phyloP scores from a whole-genome alignment of 1,140 invertebrate genomes.

The Meloidogyne exigua region DNA sequence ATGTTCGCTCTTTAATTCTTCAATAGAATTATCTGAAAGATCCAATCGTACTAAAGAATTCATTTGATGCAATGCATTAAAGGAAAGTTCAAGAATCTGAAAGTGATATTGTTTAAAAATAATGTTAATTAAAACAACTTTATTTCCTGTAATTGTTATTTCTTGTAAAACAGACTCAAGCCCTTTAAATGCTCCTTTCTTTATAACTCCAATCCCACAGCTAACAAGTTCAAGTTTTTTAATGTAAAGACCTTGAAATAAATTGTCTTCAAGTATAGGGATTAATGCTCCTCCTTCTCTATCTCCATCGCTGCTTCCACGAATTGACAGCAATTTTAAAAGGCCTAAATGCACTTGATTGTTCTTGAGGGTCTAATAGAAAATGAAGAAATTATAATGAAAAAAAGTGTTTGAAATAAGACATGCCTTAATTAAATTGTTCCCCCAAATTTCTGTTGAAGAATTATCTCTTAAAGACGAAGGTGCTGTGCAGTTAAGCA shows the following conservation, averaged over 20 bases:
- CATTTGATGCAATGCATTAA: conserved; percentile 40
- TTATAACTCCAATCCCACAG: conserved; percentile 49
- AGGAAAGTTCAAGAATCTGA: conserved; percentile 30
- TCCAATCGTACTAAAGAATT: conserved; percentile 48
- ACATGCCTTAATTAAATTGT: conserved; percentile 12
- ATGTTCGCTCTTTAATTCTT: conserved; percentile 49
- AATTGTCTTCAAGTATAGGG: conserved; percentile 35
- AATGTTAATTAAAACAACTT: neutral
- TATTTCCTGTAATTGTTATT: conserved; percentile 47
- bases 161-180: conserved; percentile 54
- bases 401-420: neutral
- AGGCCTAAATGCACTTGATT: conserved; percentile 57
- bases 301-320: neutral
- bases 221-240: conserved; percentile 52
- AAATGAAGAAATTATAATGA: neutral
- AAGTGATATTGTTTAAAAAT: conserved; percentile 30
- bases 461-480: neutral
- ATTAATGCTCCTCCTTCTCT: conserved; percentile 40
- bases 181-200: conserved; percentile 53
- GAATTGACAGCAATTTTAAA: conserved; percentile 36
- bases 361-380: conserved; percentile 38
- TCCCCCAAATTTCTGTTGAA: neutral
- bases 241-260: conserved; percentile 61
- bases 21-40: conserved; percentile 58
- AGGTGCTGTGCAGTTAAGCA: conserved; percentile 37